Evolutionary conservation across 2,113 vertebrate species (phyloP), one percentile per base, ranked within the genome.

Genomic region (Polypterus senegalus): DNA sequence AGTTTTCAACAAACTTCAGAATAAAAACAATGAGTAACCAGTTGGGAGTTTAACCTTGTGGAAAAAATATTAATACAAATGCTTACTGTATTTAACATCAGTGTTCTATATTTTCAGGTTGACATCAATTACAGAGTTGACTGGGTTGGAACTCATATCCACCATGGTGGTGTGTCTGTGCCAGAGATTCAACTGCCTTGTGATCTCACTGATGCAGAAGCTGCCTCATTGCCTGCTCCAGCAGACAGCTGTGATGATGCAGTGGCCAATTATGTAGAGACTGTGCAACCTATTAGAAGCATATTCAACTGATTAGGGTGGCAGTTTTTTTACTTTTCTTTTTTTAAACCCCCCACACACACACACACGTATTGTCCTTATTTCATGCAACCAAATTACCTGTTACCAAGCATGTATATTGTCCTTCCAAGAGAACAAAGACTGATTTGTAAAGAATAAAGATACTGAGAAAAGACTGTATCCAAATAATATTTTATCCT

Each of bases 41-140:
- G 27, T 27, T 27, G 27, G 27, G 27, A 27, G 27, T 27, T 27
- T 27, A 27, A 1, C 1, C 27, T 27, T 27, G 27, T 27, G 27
- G 27, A 27, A 27, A 27, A 27, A 27, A 27, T 27, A 27, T 27
- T 27, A 27, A 27, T 47, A 61, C 27, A 59, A 62, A 45, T 54
- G n/a, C n/a, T n/a, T n/a, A 55, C 48, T 55, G 51, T 5, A 60
- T 7, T 58, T 6, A 61, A 53, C 46, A 58, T 63, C 51, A 57
- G 58, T 59, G 49, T 58, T 54, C 49, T 43, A 63, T 27, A 27
- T 27, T 27, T 66, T 69, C 53, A 69, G 65, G 58, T 69, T 66
- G 8, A 45, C 66, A 65, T 66, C 58, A 62, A 69, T 9, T 69
- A 69, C 63, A 62, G 61, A 53, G 66, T 66, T 8, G 48, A 69